Percentiles rank a stretch among this genome's conserved stretches.
Conservation (phyloP, 2,797 vertebrate species). For the Lemur catta region DNA sequence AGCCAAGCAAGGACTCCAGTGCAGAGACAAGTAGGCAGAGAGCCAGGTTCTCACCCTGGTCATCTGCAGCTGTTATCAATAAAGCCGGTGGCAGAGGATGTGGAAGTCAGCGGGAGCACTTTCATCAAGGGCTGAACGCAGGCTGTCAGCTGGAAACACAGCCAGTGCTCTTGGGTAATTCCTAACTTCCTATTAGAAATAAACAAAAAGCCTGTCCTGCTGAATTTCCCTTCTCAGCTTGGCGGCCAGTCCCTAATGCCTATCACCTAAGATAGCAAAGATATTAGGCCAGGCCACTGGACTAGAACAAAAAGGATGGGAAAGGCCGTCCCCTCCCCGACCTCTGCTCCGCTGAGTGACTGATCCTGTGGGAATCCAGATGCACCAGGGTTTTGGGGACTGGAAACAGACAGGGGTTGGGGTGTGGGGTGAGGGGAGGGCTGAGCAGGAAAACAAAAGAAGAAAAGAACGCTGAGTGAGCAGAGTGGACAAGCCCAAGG, state of each 20-base stretch:
- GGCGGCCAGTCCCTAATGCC: constrained; percentile 34
- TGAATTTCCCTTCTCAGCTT: constrained; percentile 47
- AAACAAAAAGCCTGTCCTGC: constrained; percentile 43
- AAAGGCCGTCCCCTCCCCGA: constrained; percentile 56
- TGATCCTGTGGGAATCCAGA: constrained; percentile 65
- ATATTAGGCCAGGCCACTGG: constrained; percentile 31
- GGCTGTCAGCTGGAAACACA: constrained; percentile 71
- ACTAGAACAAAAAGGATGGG: constrained; percentile 64
- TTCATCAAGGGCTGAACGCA: constrained; percentile 33
- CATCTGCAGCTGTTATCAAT: constrained; percentile 28
- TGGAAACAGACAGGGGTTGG: not conserved
- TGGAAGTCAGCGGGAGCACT: constrained; percentile 25
- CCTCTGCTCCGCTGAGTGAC: constrained; percentile 35
- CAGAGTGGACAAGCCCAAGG: not conserved
- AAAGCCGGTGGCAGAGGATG: constrained; percentile 30
- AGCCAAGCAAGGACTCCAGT: not conserved
- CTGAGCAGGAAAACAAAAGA: not conserved
- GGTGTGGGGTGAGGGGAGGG: not conserved
- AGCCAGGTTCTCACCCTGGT: not conserved
- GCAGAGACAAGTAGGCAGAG: not conserved
- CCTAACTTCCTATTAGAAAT: constrained; percentile 72
- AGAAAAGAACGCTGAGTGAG: not conserved
- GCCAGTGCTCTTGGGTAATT: constrained; percentile 48
- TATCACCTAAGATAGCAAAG: constrained; percentile 69
- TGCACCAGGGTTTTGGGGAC: not conserved